Base-by-base conservation (phyloP, 2,113 vertebrate species). In the Nematolebias whitei region DNA sequence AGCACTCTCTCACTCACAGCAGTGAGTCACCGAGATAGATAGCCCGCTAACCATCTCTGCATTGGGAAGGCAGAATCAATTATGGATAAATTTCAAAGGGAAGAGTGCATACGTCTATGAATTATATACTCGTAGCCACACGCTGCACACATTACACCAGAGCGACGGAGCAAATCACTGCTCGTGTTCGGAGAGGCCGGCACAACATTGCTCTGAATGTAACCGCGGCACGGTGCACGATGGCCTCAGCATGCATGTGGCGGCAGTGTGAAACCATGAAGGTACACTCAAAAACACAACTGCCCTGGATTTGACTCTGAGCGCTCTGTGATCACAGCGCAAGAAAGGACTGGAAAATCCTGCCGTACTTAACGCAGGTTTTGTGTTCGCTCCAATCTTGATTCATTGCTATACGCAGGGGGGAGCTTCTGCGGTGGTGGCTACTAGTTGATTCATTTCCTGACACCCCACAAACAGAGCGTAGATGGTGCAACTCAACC, bases 31-130 rank as follows among this genome's bases (percentile, higher is more conserved):
- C 50, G 71, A 77, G 83, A 85, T 39, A 45, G 64, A 87, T 84
- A 44, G 68, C 61, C 79, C 72, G 26, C 39, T 70, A 82, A 86
- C 84, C 74, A 80, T 66, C 83, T 68, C 82, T 50, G 79, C 78
- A 79, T 62, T 78, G 68, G 77, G 82, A 74, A 29, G 76, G 73
- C 63, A 76, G 76, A 83, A 89, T 90, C 84, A 90, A 90, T 90
- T 88, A 90, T 89, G 78, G 74, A 89, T 87, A 82, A 66, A 85
- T 87, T 90, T 88, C 79, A 87, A 88, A 87, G 74, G 62, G 78
- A 83, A 84, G 73, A 73, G 82, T 79, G 79, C 75, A 78, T 84
- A 82, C 70, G 83, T 87, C 74, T 86, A 86, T 86, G 74, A 90
- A 90, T 89, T 89, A 90, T 88, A 74, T 76, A 90, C 80, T 80